Percentiles rank a stretch among this genome's conserved stretches.
Evolutionary conservation across 2,888 invertebrate species (phyloP).

Genomic region (Arctia plantaginis): DNA sequence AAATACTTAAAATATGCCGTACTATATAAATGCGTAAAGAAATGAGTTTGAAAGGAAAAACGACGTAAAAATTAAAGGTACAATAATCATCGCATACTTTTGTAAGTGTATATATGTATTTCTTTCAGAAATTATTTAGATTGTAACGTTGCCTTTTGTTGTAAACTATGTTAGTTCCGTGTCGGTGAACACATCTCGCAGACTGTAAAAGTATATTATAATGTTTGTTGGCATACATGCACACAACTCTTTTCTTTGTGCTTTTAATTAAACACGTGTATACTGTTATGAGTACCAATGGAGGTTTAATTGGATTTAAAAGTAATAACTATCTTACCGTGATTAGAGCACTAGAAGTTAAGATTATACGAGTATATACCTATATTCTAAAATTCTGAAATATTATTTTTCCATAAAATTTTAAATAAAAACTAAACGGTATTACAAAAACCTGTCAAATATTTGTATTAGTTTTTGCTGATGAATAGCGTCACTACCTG

Average conservation of each 20-base stretch:
- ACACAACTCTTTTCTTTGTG: background rate
- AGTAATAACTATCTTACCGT: background rate
- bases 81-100: too few species aligned
- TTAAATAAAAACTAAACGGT: too few species aligned
- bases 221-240: background rate
- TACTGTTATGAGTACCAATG: background rate
- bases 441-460: too few species aligned
- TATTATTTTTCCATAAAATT: too few species aligned
- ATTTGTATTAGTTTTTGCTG: too few species aligned
- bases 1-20: too few species aligned
- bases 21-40: too few species aligned
- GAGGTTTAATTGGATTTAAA: background rate
- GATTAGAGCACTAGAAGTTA: background rate
- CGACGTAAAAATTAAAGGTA: too few species aligned
- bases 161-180: slow-evolving; percentile 1
- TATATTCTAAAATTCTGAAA: too few species aligned
- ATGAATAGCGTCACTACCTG: too few species aligned
- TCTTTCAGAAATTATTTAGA: background rate
- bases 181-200: slow-evolving; percentile 4
- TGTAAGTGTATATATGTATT: background rate
- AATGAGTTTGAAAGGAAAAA: too few species aligned
- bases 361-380: too few species aligned
- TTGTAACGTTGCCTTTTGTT: background rate
- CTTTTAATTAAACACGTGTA: background rate
- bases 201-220: background rate